Percentiles rank a stretch among this genome's conserved stretches.
These are phyloP conservation scores for Portevinia maculata DNA, from an alignment of 2,888 invertebrate genomes.

Conservation along the genomic window DNA sequence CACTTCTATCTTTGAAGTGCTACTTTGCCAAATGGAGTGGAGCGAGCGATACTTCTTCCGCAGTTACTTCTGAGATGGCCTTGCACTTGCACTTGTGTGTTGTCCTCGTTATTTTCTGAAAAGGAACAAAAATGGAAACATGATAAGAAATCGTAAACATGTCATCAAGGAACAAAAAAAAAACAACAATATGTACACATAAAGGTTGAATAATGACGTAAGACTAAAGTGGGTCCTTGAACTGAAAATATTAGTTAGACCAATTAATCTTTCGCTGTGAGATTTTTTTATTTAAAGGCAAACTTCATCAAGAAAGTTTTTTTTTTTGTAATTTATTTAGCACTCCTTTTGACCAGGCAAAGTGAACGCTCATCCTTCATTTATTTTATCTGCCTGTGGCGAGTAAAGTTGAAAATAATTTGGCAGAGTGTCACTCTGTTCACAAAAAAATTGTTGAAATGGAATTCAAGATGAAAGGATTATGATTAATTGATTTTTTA, in stretches of 20 bases:
- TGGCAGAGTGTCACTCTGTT: constrained; percentile 26
- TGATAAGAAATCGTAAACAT: constrained; percentile 71
- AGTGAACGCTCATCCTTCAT: constrained; percentile 56
- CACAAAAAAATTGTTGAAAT: constrained; percentile 43
- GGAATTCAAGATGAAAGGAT: constrained; percentile 64
- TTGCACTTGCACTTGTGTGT: constrained; percentile 35
- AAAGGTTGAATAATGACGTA: constrained; percentile 15
- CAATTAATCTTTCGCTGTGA: constrained; percentile 58
- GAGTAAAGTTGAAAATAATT: background rate
- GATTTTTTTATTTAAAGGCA: constrained; percentile 1
- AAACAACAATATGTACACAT: constrained; percentile 8
- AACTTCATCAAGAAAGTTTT: constrained; percentile 46
- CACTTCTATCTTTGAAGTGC: constrained; percentile 58
- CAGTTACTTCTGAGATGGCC: constrained; percentile 34
- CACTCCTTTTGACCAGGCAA: constrained; percentile 31
- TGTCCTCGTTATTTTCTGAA: constrained; percentile 50
- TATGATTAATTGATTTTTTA: constrained; percentile 57
- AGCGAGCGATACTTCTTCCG: constrained; percentile 26
- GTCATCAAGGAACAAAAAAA: constrained; percentile 46
- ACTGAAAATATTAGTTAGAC: constrained; percentile 34
- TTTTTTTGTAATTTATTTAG: constrained; percentile 60
- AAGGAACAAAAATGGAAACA: constrained; percentile 47
- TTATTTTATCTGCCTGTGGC: constrained; percentile 36
- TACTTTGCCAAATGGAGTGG: constrained; percentile 40
- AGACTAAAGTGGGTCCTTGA: constrained; percentile 39